A percentile compares a stretch with the other conserved stretches of the same genome.
These are phyloP conservation scores for Eupeodes luniger DNA, from an alignment of 2,888 invertebrate genomes.

Conservation along the genomic window DNA sequence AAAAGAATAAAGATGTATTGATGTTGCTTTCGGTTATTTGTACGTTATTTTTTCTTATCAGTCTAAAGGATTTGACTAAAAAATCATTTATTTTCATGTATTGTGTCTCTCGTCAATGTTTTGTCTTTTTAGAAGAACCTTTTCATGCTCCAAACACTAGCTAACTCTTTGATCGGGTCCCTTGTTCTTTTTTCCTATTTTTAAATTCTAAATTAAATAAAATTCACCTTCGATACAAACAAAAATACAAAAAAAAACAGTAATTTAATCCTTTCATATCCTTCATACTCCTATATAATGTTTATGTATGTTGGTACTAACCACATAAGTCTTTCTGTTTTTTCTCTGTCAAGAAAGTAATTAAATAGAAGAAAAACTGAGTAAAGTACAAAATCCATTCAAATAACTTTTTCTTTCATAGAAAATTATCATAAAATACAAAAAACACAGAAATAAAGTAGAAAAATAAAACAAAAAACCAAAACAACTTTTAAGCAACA, in stretches of 20 bases:
- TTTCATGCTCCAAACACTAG: no score
- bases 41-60: no score
- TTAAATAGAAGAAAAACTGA: constrained; percentile 57
- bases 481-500: constrained; percentile 25
- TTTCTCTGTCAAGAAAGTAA: constrained; percentile 57
- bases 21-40: no score
- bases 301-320: neutral
- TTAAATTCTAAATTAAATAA: neutral
- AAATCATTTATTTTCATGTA: no score
- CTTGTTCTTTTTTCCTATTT: no score
- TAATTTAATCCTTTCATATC: constrained; percentile 29
- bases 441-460: neutral
- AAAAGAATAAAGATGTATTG: no score
- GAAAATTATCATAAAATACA: constrained; percentile 57
- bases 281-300: no score
- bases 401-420: constrained; percentile 48
- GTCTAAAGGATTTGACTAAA: no score
- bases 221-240: neutral
- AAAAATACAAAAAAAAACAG: neutral
- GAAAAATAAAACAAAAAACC: constrained; percentile 2
- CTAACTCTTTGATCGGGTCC: no score
- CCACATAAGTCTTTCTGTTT: neutral
- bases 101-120: no score
- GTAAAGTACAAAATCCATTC: constrained; percentile 58
- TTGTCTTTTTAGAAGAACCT: no score